Base-by-base conservation (phyloP, 2,888 invertebrate species). In the Ophion slaviceki region DNA sequence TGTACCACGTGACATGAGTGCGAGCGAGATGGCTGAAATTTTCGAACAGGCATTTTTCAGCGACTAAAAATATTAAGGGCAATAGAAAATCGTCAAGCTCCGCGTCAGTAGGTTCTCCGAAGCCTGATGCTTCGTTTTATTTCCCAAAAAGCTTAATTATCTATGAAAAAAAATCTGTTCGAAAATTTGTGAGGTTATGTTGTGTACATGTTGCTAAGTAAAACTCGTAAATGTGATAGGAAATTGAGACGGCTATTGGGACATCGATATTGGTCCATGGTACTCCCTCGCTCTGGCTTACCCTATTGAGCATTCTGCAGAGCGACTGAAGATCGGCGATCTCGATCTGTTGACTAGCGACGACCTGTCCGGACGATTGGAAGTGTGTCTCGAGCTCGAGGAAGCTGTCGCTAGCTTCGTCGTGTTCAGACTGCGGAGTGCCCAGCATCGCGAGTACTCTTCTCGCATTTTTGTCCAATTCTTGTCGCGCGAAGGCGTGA, bases 361-460 rank as follows among this genome's bases (percentile, higher is more conserved):
- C 96, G 82, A 97, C 95, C 92, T 97, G 96, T 32, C 97, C 96
- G 3, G 97, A 97, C 75, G 97, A 95, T 88, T 97, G 96, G 85
- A 97, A 95, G 90, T 97, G 97, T 17, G 96, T 96, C 91, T 97
- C 97, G 78, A 97, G 93, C 86, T 97, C 97, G 32, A 97, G 95
- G 77, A 97, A 95, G 90, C 97, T 97, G 79, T 97, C 97, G 71
- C 95, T 95, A 2, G 96, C 95, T 84, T 96, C 96, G 82, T 92
- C 89, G 8, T 93, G 92, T 68, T 94, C 93, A 0, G 93, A 92
- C 72, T 92, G 90, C 2, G 93, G 93, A 0, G 93, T 93, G 1
- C 95, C 95, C 6, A 95, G 90, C 92, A 95, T 95, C 2, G 95
- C 96, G 88, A 97, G 94, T 62, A 97, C 96, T 75, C 97, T 94